phyloP scores from a whole-genome alignment of 2,888 invertebrate species.

The Ischnura elegans region DNA sequence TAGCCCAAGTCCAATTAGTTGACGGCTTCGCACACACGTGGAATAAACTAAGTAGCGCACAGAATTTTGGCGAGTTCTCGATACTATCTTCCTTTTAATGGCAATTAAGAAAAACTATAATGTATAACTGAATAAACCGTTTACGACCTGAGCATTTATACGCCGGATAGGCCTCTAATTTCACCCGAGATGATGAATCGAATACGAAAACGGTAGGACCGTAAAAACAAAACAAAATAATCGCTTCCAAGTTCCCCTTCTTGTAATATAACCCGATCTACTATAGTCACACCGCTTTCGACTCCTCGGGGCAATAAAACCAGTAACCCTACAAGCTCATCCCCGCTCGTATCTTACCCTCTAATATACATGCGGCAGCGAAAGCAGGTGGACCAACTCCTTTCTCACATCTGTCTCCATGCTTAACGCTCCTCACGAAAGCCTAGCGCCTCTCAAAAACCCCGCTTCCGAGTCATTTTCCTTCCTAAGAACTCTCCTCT shows the following conservation, averaged over 20 bases:
- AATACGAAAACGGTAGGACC: not conserved
- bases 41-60: not conserved
- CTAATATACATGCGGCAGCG: conserved; percentile 8
- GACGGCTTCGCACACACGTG: not conserved
- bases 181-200: not conserved
- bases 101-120: not conserved
- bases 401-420: conserved; percentile 54
- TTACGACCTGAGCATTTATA: conserved; percentile 9
- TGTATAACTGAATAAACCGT: not conserved
- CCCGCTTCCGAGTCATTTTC: conserved; percentile 70
- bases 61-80: not conserved
- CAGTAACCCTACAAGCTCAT: conserved; percentile 37
- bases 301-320: conserved; percentile 45
- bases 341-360: not conserved
- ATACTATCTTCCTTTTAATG: not conserved
- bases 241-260: conserved; percentile 7
- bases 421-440: conserved; percentile 75
- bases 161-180: not conserved
- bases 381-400: conserved; percentile 56
- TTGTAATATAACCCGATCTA: conserved; percentile 27
- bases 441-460: conserved; percentile 75
- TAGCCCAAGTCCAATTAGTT: not conserved
- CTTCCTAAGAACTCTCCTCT: conserved; percentile 30
- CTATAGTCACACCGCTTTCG: conserved; percentile 45
- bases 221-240: conserved; percentile 50